Evolutionary conservation across 2,113 vertebrate genomes (phyloP).

Genomic region (Elaphurus davidianus): DNA sequence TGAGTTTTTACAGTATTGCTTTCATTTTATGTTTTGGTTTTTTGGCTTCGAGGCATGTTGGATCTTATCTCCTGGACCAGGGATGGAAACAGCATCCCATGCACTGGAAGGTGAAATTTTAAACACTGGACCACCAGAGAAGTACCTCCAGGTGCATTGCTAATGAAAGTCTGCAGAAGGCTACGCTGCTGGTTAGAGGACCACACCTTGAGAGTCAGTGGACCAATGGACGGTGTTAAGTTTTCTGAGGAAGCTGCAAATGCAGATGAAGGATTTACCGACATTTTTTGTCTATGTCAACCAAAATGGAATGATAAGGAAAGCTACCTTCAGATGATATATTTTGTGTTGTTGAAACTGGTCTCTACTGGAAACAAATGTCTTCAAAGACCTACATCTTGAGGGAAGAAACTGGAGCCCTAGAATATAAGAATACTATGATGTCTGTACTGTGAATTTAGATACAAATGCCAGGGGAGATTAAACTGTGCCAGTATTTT

Average conservation of each 20-base stretch:
- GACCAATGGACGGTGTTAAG: neutral
- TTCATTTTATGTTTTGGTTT: neutral
- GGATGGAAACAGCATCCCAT: neutral
- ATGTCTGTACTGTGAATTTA: neutral
- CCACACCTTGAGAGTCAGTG: neutral
- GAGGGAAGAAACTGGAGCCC: neutral
- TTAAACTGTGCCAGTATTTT: neutral
- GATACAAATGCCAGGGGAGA: neutral
- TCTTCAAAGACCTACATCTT: neutral
- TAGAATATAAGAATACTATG: rapidly evolving
- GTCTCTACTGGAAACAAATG: neutral
- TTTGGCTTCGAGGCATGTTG: neutral
- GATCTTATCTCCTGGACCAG: neutral
- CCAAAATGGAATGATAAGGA: neutral
- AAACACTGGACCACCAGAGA: neutral
- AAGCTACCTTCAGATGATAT: neutral
- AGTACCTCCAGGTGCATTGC: neutral
- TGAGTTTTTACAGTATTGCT: neutral
- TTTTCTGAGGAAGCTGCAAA: neutral
- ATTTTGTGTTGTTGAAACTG: neutral
- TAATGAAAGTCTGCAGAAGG: neutral
- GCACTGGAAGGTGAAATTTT: neutral
- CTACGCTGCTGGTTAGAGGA: neutral
- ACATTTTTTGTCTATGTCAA: neutral
- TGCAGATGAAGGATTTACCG: neutral